A percentile compares a stretch with the other conserved stretches of the same genome.
Evolutionary conservation across 1,140 invertebrate species (phyloP).

Genomic region (Lasioglossum baleicum): DNA sequence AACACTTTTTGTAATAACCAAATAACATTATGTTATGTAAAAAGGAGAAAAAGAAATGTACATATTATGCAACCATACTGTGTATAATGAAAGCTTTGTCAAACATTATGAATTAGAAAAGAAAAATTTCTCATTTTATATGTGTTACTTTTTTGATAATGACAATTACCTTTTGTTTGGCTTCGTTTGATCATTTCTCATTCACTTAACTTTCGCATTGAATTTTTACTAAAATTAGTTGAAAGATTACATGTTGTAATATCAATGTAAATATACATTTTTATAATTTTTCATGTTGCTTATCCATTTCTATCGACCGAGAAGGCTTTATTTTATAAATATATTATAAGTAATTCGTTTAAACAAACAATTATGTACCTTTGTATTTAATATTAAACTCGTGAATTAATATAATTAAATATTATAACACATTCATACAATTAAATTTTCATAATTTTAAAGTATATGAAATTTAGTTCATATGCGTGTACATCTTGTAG

Average conservation of each 20-base stretch:
- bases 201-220: background rate
- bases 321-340: slow-evolving; percentile 29
- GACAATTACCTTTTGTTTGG: slow-evolving; percentile 28
- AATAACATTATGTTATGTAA: slow-evolving; percentile 47
- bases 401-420: slow-evolving; percentile 43
- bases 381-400: slow-evolving; percentile 47
- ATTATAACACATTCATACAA: slow-evolving; percentile 17
- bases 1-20: slow-evolving; percentile 50
- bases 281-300: slow-evolving; percentile 31
- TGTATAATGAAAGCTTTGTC: slow-evolving; percentile 51
- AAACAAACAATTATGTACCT: slow-evolving; percentile 39
- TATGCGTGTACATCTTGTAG: background rate
- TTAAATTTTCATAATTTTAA: slow-evolving; percentile 9
- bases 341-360: slow-evolving; percentile 34
- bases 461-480: slow-evolving; percentile 1
- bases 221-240: background rate
- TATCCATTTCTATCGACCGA: slow-evolving; percentile 27
- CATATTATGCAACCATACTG: slow-evolving; percentile 43
- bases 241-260: slow-evolving; percentile 5
- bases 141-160: slow-evolving; percentile 33
- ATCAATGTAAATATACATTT: slow-evolving; percentile 20
- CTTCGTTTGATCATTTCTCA: background rate
- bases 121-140: slow-evolving; percentile 44
- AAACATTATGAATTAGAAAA: slow-evolving; percentile 47
- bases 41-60: slow-evolving; percentile 36